phyloP scores from a whole-genome alignment of 1,140 invertebrate species.

The Argopecten irradians region DNA sequence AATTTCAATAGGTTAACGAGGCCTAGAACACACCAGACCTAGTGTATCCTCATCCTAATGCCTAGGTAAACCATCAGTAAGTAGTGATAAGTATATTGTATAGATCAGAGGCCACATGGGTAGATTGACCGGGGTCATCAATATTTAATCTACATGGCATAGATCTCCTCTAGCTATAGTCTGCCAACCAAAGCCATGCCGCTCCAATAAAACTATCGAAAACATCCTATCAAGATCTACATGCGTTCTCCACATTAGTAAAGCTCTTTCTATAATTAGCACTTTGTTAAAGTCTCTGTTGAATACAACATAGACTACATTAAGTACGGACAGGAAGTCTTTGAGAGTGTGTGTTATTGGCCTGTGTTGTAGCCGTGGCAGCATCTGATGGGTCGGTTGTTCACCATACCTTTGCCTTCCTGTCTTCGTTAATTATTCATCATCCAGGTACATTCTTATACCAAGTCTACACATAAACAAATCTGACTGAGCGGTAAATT shows the following conservation, averaged over 20 bases:
- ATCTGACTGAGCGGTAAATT: conserved; percentile 8
- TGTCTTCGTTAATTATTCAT: conserved; percentile 17
- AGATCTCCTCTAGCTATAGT: background rate
- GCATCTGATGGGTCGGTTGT: background rate
- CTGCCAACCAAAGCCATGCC: background rate
- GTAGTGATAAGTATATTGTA: background rate
- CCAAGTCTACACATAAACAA: conserved; percentile 21
- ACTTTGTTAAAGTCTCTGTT: background rate
- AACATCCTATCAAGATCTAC: background rate
- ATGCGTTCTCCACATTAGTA: background rate
- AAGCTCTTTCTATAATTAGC: background rate
- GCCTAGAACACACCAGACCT: background rate
- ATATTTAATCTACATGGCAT: background rate
- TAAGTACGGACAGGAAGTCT: background rate
- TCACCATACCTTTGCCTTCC: background rate
- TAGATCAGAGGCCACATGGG: background rate
- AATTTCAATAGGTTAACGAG: background rate
- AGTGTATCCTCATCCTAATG: background rate
- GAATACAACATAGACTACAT: background rate
- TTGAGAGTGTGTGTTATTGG: background rate
- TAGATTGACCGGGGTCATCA: background rate
- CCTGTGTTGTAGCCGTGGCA: background rate
- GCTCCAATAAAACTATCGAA: background rate
- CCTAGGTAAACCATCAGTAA: background rate
- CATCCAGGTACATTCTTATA: conserved; percentile 9